phyloP scores from a whole-genome alignment of 2,797 vertebrate genomes.

The Psittacula derbiana region DNA sequence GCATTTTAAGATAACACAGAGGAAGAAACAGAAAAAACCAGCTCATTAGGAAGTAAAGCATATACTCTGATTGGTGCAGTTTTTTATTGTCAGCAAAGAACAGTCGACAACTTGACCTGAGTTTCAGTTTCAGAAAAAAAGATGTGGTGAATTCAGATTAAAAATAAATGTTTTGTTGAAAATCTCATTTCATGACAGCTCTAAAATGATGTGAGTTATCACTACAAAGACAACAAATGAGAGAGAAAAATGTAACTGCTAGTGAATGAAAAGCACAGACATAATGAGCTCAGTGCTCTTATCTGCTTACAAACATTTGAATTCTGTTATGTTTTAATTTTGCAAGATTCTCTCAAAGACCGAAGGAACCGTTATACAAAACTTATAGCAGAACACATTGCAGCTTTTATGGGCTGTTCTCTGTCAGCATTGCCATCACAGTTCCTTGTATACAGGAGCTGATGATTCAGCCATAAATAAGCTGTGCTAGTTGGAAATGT shows the following conservation, averaged over 20 bases:
- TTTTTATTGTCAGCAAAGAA: not conserved
- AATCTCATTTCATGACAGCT: not conserved
- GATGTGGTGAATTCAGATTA: not conserved
- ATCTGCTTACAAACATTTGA: not conserved
- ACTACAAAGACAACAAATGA: not conserved
- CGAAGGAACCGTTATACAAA: not conserved
- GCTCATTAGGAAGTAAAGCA: constrained; percentile 12
- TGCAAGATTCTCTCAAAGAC: not conserved
- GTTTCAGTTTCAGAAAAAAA: not conserved
- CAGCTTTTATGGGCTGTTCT: not conserved
- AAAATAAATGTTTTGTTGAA: constrained; percentile 3
- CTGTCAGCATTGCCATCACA: not conserved
- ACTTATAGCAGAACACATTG: not conserved
- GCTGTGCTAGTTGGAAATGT: not conserved
- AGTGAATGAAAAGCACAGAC: not conserved
- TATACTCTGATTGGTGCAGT: not conserved
- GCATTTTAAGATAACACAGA: constrained; percentile 22
- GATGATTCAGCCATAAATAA: not conserved
- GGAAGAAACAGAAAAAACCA: not conserved
- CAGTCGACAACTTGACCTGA: not conserved
- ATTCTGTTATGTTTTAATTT: not conserved
- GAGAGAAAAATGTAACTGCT: not conserved
- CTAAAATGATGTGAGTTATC: not conserved
- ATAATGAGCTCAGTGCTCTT: not conserved
- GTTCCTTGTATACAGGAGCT: not conserved